Evolutionary conservation across 2,888 invertebrate genomes (phyloP).

Genomic region (Venusia cambrica): DNA sequence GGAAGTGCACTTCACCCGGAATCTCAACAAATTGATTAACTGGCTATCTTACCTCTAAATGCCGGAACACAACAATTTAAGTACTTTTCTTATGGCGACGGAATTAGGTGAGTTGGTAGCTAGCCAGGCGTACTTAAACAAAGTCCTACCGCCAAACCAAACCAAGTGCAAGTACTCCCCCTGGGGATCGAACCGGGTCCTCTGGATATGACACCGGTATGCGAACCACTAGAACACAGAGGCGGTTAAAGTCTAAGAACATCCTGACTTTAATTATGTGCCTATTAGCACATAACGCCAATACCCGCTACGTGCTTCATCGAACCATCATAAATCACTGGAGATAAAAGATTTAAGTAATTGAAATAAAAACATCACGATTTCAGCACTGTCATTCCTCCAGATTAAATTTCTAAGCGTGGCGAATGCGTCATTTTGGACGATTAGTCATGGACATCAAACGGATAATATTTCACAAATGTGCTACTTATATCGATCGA

Average conservation of each 20-base stretch:
- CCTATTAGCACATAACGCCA: constrained; percentile 22
- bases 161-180: no score
- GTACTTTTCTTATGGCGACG: no score
- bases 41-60: no score
- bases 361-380: constrained; percentile 59
- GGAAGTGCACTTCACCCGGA: no score
- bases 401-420: constrained; percentile 70
- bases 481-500: constrained; percentile 31
- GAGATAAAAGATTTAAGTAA: constrained; percentile 69
- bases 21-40: no score
- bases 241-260: constrained; percentile 15
- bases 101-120: no score
- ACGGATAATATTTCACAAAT: constrained; percentile 46
- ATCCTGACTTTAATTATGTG: constrained; percentile 35
- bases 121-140: no score
- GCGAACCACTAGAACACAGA: no score
- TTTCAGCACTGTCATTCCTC: constrained; percentile 67
- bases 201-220: no score
- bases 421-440: constrained; percentile 63
- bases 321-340: constrained; percentile 58
- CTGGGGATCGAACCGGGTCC: no score
- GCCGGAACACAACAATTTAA: no score
- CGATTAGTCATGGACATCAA: constrained; percentile 60
- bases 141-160: no score
- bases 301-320: constrained; percentile 18